These are phyloP conservation scores for Melitaea cinxia DNA, from an alignment of 1,140 invertebrate genomes.

Conservation along the genomic window DNA sequence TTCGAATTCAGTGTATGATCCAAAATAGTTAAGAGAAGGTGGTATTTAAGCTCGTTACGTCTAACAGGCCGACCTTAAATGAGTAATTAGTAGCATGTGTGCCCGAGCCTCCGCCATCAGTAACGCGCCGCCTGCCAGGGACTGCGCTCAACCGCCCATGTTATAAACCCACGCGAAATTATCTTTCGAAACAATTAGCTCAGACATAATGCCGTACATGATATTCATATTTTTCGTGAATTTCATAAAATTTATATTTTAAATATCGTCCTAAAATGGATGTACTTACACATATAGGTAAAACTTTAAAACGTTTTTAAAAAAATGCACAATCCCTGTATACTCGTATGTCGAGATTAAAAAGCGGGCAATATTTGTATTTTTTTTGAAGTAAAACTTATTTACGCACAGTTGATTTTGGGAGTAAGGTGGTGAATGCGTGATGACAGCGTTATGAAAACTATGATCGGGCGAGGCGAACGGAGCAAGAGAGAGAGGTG, in stretches of 20 bases:
- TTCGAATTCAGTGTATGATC: conserved; percentile 23
- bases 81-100: conserved; percentile 75
- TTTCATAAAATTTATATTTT: background rate
- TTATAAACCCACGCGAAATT: conserved; percentile 67
- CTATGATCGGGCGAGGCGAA: too few species aligned
- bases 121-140: conserved; percentile 57
- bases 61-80: conserved; percentile 56
- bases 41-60: conserved; percentile 44
- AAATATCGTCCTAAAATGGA: too few species aligned
- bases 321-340: too few species aligned
- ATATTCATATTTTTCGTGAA: conserved; percentile 13
- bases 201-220: conserved; percentile 57
- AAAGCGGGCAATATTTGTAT: too few species aligned
- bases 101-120: conserved; percentile 53
- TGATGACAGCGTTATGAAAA: too few species aligned
- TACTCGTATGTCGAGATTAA: too few species aligned
- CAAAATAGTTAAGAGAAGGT: conserved; percentile 38
- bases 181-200: conserved; percentile 71
- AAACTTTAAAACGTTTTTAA: background rate
- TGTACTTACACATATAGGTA: too few species aligned
- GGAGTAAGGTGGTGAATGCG: too few species aligned
- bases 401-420: too few species aligned
- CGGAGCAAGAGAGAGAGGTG: too few species aligned
- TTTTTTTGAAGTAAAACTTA: too few species aligned
- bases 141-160: conserved; percentile 46